These are phyloP conservation scores for Perizoma affinitatum DNA, from an alignment of 2,888 invertebrate species.

Conservation along the genomic window DNA sequence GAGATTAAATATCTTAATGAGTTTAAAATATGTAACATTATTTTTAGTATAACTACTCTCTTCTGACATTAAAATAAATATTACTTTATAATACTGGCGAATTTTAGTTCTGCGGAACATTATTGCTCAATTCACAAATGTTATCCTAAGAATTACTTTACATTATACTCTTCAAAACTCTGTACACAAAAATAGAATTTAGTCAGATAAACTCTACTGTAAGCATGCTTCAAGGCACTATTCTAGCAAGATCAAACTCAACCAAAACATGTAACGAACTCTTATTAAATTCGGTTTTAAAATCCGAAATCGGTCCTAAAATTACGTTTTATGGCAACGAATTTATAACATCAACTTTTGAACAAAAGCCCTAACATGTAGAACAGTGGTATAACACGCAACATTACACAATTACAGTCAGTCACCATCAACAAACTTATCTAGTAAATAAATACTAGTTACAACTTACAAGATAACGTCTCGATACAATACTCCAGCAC, in stretches of 20 bases:
- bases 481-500: conserved; percentile 31
- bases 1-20: too few relatives aligned
- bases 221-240: conserved; percentile 84
- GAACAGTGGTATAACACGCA: conserved; percentile 55
- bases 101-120: conserved; percentile 64
- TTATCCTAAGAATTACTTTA: conserved; percentile 41
- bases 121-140: conserved; percentile 70
- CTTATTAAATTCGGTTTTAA: conserved; percentile 80
- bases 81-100: conserved; percentile 67
- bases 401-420: conserved; percentile 39
- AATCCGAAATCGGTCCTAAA: conserved; percentile 75
- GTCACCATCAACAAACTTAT: conserved; percentile 31
- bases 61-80: conserved; percentile 39
- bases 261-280: conserved; percentile 61
- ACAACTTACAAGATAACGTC: conserved; percentile 49
- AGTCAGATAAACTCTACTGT: conserved; percentile 65
- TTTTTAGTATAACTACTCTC: conserved; percentile 29
- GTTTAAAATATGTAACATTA: conserved; percentile 32
- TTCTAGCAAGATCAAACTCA: conserved; percentile 78
- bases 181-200: conserved; percentile 75
- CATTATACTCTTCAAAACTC: conserved; percentile 48
- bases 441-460: conserved; percentile 40
- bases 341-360: conserved; percentile 61
- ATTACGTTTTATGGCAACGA: conserved; percentile 73
- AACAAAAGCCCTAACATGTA: conserved; percentile 53